phyloP scores from a whole-genome alignment of 2,113 vertebrate genomes.

The Cettia cetti region DNA sequence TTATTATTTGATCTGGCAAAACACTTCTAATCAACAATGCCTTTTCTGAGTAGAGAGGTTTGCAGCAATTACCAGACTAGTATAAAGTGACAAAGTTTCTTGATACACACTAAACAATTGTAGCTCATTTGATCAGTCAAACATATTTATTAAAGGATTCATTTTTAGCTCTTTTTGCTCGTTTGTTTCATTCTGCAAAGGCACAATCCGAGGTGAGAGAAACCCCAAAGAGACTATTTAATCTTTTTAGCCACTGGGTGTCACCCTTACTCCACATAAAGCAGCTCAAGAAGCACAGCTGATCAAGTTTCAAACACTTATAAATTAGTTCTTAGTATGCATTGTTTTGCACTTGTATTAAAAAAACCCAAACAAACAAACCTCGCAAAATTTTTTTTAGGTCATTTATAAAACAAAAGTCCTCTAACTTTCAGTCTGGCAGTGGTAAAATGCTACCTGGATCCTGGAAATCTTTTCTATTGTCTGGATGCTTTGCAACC shows the following conservation, averaged over 20 bases:
- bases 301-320: not conserved
- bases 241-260: slow-evolving; percentile 65
- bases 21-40: not conserved
- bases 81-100: not conserved
- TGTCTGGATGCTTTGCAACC: not conserved
- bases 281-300: not conserved
- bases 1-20: not conserved
- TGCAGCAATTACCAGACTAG: not conserved
- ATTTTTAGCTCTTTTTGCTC: not conserved
- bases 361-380: not conserved
- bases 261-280: slow-evolving; percentile 49
- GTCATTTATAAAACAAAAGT: not conserved
- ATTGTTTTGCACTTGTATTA: not conserved
- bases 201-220: not conserved
- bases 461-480: not conserved
- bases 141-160: not conserved
- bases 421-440: not conserved
- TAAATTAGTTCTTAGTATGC: not conserved
- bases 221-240: not conserved
- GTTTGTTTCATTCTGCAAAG: not conserved
- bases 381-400: accelerated
- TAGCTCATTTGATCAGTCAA: not conserved
- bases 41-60: not conserved
- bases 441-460: not conserved
- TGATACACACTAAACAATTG: not conserved